phyloP scores from a whole-genome alignment of 2,797 vertebrate genomes.

The Lindbergichthys nudifrons region DNA sequence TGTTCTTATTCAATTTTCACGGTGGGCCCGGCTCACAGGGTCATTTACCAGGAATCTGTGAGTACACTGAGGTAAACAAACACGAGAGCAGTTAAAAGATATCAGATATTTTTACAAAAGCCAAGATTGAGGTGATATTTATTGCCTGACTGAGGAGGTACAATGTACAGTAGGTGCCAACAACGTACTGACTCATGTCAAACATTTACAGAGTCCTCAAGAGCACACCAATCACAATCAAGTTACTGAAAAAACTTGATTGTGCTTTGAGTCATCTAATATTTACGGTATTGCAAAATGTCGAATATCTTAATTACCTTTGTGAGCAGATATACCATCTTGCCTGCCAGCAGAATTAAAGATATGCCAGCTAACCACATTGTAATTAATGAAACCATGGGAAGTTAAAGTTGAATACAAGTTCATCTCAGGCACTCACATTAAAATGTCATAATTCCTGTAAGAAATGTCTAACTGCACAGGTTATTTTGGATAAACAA shows the following conservation, averaged over 20 bases:
- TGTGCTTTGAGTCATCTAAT: not conserved
- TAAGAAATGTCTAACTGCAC: too few relatives aligned
- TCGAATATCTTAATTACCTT: not conserved
- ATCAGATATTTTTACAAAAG: not conserved
- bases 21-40: not conserved
- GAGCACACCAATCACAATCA: conserved; percentile 11
- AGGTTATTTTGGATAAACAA: not conserved
- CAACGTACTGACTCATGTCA: conserved; percentile 28
- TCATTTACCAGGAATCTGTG: conserved; percentile 11
- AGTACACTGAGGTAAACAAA: not conserved
- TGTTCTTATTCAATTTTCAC: not conserved
- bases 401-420: not conserved
- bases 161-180: conserved; percentile 40
- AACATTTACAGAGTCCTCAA: conserved; percentile 60
- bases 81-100: not conserved
- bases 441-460: not conserved
- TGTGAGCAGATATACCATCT: not conserved
- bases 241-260: not conserved
- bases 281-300: not conserved
- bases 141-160: conserved; percentile 2
- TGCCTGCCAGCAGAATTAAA: not conserved
- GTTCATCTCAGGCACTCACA: not conserved
- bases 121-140: conserved; percentile 9
- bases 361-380: not conserved
- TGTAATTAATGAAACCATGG: not conserved